Conservation (phyloP, 2,888 invertebrate species). For the Lithophane ornitopus region DNA sequence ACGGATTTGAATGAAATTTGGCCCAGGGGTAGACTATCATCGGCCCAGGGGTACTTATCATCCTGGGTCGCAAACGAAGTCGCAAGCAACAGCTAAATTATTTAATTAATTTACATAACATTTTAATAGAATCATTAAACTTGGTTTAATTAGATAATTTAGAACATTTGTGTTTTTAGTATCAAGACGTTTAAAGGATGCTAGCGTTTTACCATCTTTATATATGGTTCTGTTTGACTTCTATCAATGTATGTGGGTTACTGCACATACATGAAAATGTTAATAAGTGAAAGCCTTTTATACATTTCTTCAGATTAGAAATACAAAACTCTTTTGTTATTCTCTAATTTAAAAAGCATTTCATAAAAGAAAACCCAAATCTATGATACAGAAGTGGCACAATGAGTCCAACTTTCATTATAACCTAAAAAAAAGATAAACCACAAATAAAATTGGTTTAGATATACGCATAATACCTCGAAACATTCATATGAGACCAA, state of each 20-base stretch:
- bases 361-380: not conserved
- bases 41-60: too few species aligned
- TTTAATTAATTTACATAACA: not conserved
- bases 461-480: not conserved
- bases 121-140: not conserved
- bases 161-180: not conserved
- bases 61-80: too few species aligned
- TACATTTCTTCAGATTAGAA: not conserved
- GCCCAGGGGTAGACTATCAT: too few species aligned
- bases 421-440: constrained; percentile 52
- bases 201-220: not conserved
- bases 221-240: not conserved
- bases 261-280: not conserved
- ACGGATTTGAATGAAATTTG: too few species aligned
- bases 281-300: not conserved
- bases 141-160: too few species aligned
- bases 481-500: constrained; percentile 12
- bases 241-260: not conserved
- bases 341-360: not conserved
- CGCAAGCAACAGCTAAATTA: not conserved
- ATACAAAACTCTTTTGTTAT: not conserved
- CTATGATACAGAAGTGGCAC: constrained; percentile 14
- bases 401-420: constrained; percentile 53
- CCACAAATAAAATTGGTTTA: not conserved
- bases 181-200: not conserved